Evolutionary conservation across 2,113 vertebrate species (phyloP), one percentile per base, ranked within the genome.

Genomic region (Aphyosemion australe): DNA sequence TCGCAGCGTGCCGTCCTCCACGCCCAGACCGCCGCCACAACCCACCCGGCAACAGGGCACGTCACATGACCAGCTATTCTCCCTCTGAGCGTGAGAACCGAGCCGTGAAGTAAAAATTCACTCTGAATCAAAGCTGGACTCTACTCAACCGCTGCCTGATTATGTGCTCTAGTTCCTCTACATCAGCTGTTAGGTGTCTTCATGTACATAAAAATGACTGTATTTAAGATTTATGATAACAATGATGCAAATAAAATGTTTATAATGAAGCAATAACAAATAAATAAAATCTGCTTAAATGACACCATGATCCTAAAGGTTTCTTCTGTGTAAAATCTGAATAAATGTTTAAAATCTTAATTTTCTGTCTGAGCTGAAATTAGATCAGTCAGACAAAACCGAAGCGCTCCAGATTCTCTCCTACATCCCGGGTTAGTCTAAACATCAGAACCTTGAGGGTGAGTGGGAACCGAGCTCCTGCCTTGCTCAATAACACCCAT

Each of bases 31-130:
- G 3, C 81, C 55, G 1, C 26, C 82, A 4, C 78, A 65, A 20
- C 51, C 90, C 1, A 18, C 69, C 57, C 72, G 0, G 65, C 74
- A 88, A 51, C 82, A 87, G 52, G 89, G 89, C 19, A 55, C 2
- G 34, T 72, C 86, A 61, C 86, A 91, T 57, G 91, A 93, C 68
- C 83, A 92, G 8, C 87, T 93, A 1, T 93, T 93, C 68, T 82
- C 87, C 15, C 91, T 93, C 31, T 93, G 77, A 90, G 26, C 14
- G 20, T 42, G 6, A n/a, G 19, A 31, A 43, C 10, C 12, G 14
- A 43, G 1, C 15, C 31, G 3, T 19, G 41, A 18, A 37, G 9
- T 18, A n/a, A 6, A 18, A 15, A 19, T 19, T 48, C 9, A 48
- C 1, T 14, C n/a, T 49, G 31, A 51, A 63, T 5, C 15, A 56